Percentiles rank a stretch among this genome's conserved stretches.
Conservation (phyloP, 2,888 invertebrate species). For the Leptarthrus brevirostris region DNA sequence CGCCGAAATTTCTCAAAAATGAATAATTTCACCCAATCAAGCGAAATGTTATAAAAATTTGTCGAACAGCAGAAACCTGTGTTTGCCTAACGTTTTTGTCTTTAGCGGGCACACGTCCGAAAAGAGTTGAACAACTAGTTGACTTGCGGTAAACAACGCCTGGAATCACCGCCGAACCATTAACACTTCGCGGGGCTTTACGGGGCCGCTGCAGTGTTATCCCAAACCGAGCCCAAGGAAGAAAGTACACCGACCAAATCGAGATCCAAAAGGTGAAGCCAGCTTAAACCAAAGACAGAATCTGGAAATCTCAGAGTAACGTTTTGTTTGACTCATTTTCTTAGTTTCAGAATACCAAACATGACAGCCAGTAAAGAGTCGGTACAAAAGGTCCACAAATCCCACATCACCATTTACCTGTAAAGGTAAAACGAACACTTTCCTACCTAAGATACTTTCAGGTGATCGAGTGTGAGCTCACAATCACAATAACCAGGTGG, state of each 20-base stretch:
- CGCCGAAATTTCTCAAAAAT: slow-evolving; percentile 21
- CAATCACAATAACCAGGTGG: too few species aligned
- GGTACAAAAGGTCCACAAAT: not conserved
- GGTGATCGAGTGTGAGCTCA: not conserved
- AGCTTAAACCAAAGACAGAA: slow-evolving; percentile 11
- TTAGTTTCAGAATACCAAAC: slow-evolving; percentile 1
- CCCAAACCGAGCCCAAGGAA: slow-evolving; percentile 27
- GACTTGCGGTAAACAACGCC: slow-evolving; percentile 40
- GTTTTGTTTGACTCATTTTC: slow-evolving; percentile 39
- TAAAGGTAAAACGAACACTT: slow-evolving; percentile 2
- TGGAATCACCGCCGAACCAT: slow-evolving; percentile 32
- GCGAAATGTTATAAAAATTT: slow-evolving; percentile 44
- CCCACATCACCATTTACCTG: slow-evolving; percentile 27
- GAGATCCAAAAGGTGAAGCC: not conserved
- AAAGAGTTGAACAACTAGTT: slow-evolving; percentile 43
- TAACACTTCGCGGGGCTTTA: slow-evolving; percentile 22
- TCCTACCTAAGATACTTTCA: not conserved
- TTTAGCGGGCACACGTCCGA: slow-evolving; percentile 25
- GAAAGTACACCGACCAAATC: slow-evolving; percentile 19
- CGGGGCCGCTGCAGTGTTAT: slow-evolving; percentile 6
- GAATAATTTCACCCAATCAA: slow-evolving; percentile 38
- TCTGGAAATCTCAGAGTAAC: slow-evolving; percentile 17
- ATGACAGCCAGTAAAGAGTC: not conserved
- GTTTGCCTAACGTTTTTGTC: slow-evolving; percentile 46
- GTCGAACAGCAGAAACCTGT: slow-evolving; percentile 44